phyloP scores from a whole-genome alignment of 2,797 vertebrate species.

The Sebastes kiyomatsui region DNA sequence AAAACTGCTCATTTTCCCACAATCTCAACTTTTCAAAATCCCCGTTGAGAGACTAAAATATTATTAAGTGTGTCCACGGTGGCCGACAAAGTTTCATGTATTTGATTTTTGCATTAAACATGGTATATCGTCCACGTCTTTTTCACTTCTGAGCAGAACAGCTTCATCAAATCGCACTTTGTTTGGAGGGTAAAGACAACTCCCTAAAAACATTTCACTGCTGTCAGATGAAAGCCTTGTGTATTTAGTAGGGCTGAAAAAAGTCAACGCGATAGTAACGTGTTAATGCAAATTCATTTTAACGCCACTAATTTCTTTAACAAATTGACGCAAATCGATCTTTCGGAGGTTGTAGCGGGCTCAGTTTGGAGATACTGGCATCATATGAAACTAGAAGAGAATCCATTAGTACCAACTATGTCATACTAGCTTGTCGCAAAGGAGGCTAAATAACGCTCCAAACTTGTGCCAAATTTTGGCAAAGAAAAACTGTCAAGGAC shows the following conservation, averaged over 20 bases:
- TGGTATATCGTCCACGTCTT: not conserved
- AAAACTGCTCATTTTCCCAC: constrained; percentile 31
- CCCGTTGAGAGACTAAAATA: constrained; percentile 42
- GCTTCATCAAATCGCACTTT: constrained; percentile 27
- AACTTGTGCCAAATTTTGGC: too few species aligned
- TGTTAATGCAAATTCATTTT: too few species aligned
- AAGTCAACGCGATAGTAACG: too few species aligned
- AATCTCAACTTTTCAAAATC: constrained; percentile 35
- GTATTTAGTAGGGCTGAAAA: not conserved
- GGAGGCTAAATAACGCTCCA: too few species aligned
- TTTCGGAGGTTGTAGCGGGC: too few species aligned
- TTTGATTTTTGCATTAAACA: constrained; percentile 58
- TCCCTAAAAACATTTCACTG: not conserved
- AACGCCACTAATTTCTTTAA: too few species aligned
- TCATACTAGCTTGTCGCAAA: too few species aligned
- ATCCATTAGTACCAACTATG: too few species aligned
- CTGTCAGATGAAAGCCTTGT: constrained; percentile 1
- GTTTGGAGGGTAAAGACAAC: constrained; percentile 19
- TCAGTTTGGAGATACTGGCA: too few species aligned
- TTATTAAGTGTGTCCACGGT: constrained; percentile 6
- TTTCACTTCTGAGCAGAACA: constrained; percentile 32
- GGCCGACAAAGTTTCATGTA: constrained; percentile 18
- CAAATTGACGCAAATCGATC: too few species aligned
- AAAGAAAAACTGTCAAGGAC: too few species aligned
- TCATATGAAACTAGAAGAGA: too few species aligned